Base-by-base conservation (phyloP, 1,140 invertebrate genomes). In the Subanguina moxae region DNA sequence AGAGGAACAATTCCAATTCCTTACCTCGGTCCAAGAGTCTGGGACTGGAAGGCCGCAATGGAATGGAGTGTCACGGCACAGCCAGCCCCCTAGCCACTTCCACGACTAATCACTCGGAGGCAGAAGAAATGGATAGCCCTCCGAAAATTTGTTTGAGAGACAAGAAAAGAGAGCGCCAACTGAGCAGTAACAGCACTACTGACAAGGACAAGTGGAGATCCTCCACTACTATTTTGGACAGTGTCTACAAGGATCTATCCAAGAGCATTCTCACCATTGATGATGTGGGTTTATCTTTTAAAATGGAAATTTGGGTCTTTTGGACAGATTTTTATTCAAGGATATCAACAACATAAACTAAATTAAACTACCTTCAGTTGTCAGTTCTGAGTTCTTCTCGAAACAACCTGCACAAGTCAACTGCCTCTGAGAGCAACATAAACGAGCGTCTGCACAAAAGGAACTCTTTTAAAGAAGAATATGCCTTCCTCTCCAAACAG, bases 201-300 rank as follows among this genome's bases (percentile, higher is more conserved):
- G 73, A 74, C 30, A 72, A 78, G 61, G 67, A 80, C 17, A 71
- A 70, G 66, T 80, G 78, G 78, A 63, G 78, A 23, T 80, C 79
- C 1, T 83, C 81, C 1, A 80, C 78, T 17, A 78, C 67, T 42
- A 65, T 80, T 28, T 57, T 80, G 19, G 78, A 80, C 48, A 64
- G 62, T 28, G 65, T 82, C 21, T 80, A 80, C 70, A 73, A 79
- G 23, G 78, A 80, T 61, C 43, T 80, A 25, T 69, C 72, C 27
- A 76, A 78, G 43, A 67, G 63, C 7, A 80, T 80, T 52, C 78
- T 80, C n/a, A 82, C 78, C 7, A 76, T 83, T 23, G 78, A 83
- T 43, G 78, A 77, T 56, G 74, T 80, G 59, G 67, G 43, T 52
- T 15, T 27, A 38, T 38, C 13, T 28, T 23, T 56, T 23, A 56